These are phyloP conservation scores for Dermatophagoides farinae DNA, from an alignment of 1,140 invertebrate genomes.

Conservation along the genomic window DNA sequence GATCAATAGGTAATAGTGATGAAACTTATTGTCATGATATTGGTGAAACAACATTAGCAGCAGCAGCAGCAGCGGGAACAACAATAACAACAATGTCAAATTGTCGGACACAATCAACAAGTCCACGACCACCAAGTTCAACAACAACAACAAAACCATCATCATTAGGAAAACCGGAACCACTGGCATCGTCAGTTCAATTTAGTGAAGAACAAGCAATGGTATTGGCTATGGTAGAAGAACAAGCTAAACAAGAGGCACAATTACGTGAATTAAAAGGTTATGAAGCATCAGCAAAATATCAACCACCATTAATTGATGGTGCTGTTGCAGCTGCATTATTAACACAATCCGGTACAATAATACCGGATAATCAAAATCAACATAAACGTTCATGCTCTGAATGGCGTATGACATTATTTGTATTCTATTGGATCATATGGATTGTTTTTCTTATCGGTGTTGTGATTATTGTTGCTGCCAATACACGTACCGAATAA, in stretches of 20 bases:
- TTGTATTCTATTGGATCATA: constrained; percentile 13
- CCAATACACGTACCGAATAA: not conserved
- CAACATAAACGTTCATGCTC: not conserved
- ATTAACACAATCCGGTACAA: not conserved
- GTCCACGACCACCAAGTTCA: not conserved
- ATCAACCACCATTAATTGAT: not conserved
- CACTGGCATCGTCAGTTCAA: not conserved
- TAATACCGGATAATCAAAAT: not conserved
- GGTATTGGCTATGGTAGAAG: not conserved
- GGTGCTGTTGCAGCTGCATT: not conserved
- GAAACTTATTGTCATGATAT: not conserved
- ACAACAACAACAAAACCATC: not conserved
- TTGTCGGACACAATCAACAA: not conserved
- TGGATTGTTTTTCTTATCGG: constrained; percentile 8
- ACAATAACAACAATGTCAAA: not conserved
- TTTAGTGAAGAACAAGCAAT: not conserved
- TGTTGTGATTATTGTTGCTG: constrained; percentile 9
- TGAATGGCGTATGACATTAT: constrained; percentile 10
- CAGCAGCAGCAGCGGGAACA: not conserved
- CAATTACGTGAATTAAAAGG: constrained; percentile 3
- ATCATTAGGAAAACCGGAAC: not conserved
- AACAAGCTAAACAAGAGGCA: not conserved
- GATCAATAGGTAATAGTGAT: not conserved
- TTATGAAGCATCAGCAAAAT: not conserved
- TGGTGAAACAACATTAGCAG: not conserved